These are phyloP conservation scores for Andrena chrysosceles DNA, from an alignment of 2,888 invertebrate genomes.

Conservation along the genomic window DNA sequence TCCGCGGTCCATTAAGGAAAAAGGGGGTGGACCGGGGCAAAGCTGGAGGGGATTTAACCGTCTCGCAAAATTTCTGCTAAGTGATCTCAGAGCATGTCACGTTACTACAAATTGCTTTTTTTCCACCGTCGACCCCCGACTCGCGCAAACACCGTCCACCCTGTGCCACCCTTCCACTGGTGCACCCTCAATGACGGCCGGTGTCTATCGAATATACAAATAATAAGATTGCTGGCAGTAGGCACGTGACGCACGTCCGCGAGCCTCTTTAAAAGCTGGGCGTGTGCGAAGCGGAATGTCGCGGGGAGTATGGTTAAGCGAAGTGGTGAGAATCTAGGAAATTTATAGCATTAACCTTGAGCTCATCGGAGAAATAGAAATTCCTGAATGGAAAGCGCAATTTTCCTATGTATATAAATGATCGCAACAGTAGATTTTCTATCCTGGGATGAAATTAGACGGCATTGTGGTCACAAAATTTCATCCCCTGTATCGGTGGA, in stretches of 20 bases:
- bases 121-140: conserved; percentile 39
- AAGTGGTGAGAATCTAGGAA: no score
- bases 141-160: neutral
- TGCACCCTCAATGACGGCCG: neutral
- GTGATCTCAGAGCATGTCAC: conserved; percentile 81
- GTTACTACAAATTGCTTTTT: conserved; percentile 82
- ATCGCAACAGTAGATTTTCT: no score
- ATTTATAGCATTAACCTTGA: no score
- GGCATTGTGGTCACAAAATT: no score
- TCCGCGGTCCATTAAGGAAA: conserved; percentile 75
- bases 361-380: no score
- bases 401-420: no score
- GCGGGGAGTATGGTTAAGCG: no score
- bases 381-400: no score
- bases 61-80: conserved; percentile 78
- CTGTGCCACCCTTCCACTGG: neutral
- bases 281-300: no score
- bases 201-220: conserved; percentile 35
- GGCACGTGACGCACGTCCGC: conserved; percentile 11
- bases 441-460: no score
- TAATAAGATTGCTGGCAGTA: conserved; percentile 31
- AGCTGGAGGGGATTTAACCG: conserved; percentile 48
- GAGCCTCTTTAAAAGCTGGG: neutral
- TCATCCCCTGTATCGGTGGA: no score
- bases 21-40: conserved; percentile 31